phyloP scores from a whole-genome alignment of 2,113 vertebrate species.

The Holacanthus passer region DNA sequence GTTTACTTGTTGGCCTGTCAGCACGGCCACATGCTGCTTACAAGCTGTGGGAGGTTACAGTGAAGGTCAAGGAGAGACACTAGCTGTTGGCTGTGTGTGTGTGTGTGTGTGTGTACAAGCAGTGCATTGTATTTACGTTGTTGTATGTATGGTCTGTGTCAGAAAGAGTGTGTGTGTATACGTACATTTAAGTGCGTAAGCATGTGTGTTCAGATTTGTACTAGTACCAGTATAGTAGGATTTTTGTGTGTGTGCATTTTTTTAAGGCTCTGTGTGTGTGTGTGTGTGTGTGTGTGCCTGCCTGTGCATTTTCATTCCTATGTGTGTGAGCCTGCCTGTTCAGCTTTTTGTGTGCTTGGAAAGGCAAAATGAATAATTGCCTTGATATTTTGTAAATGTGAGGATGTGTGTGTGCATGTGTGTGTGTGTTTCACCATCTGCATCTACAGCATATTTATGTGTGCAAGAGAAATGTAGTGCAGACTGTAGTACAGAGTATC shows the following conservation, averaged over 20 bases:
- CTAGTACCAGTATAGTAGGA: too few relatives aligned
- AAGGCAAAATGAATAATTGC: background rate
- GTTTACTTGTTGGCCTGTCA: slow-evolving; percentile 66
- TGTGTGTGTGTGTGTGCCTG: slow-evolving; percentile 1
- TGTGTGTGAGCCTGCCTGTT: background rate
- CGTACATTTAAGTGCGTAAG: background rate
- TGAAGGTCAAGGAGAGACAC: slow-evolving; percentile 60
- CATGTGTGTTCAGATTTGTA: slow-evolving; percentile 1
- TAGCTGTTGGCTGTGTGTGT: background rate
- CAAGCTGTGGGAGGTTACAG: slow-evolving; percentile 52
- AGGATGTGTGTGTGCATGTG: background rate
- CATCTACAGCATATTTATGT: background rate
- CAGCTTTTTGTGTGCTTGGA: background rate
- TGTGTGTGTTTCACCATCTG: background rate
- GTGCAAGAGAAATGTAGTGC: background rate
- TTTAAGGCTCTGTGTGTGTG: background rate
- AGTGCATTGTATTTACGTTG: slow-evolving; percentile 16
- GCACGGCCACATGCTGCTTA: slow-evolving; percentile 40
- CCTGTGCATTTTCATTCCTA: background rate
- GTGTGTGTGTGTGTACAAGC: background rate
- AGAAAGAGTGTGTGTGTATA: background rate
- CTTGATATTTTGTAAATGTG: background rate
- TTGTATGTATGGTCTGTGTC: background rate
- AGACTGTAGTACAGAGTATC: slow-evolving; percentile 1
- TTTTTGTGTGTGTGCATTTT: background rate